Base-by-base conservation (phyloP, 2,113 vertebrate genomes). In the Istiophorus platypterus region DNA sequence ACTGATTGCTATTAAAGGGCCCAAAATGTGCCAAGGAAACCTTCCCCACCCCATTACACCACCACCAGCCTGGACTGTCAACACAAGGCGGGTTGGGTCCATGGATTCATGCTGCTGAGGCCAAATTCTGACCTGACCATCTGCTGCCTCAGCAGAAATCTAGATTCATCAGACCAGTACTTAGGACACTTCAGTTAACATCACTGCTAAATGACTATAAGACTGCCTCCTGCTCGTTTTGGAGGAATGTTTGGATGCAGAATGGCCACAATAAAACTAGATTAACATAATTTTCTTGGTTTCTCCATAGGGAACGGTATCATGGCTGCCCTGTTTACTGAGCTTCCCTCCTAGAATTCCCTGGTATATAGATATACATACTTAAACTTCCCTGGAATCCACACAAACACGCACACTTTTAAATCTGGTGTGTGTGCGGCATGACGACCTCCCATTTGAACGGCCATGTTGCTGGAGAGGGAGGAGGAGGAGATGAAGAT, bases 371-470 rank as follows among this genome's bases (percentile, higher is more conserved):
- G n/a, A 64, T 2, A 45, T 20, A 20, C 64, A 22, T 20, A 42
- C 49, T 29, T 14, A 2, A 68, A 65, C 64, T 14, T 42, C 61
- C 20, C 61, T 41, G 37, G 14, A 82, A 63, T 49, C 39, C 11
- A 47, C 42, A 65, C 71, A 54, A 62, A 31, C 77, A 18, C 63
- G 74, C 54, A 41, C 69, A 78, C 4, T 52, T 49, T 37, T 72
- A 57, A 63, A 31, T 71, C 34, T 13, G 24, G 13, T 63, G 13
- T 65, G 72, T 67, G 63, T 58, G 72, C 63, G 89, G 75, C 73
- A 95, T 99, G 97, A 99, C 97, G 86, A 98, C 97, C 84, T 97
- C 96, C 83, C 95, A 99, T 91, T 96, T 99, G 94, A 99, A 99
- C 52, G 98, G 98, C 87, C 97, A 98, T 81, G 93, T 98, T 84